phyloP scores from a whole-genome alignment of 2,797 vertebrate genomes.

The Macropus fuliginosus region DNA sequence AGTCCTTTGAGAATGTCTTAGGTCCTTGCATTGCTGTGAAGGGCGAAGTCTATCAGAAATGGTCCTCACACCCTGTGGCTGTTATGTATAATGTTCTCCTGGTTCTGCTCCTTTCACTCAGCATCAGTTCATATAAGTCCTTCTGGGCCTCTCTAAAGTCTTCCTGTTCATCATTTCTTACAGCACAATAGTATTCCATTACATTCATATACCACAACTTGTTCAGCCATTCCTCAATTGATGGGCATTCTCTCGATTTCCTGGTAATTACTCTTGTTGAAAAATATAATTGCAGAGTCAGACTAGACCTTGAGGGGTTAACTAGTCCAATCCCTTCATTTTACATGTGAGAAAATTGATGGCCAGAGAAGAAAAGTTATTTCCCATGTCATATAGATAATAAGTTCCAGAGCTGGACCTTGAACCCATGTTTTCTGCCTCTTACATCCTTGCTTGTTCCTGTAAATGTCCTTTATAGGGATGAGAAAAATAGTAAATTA shows the following conservation, averaged over 20 bases:
- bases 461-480: neutral
- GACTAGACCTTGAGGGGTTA: neutral
- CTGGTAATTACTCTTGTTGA: neutral
- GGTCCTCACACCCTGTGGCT: too few species aligned
- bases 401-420: accelerated
- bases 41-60: too few species aligned
- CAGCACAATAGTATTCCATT: too few species aligned
- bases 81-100: too few species aligned
- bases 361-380: neutral
- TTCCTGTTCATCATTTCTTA: too few species aligned
- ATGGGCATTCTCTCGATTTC: neutral
- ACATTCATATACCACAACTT: too few species aligned
- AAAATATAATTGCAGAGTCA: neutral
- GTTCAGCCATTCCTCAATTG: too few species aligned
- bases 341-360: neutral
- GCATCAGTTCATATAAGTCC: too few species aligned
- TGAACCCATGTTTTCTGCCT: neutral
- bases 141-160: too few species aligned
- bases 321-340: neutral
- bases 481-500: neutral
- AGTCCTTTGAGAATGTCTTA: too few species aligned
- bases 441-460: neutral
- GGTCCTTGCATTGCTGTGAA: too few species aligned
- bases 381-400: neutral
- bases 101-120: too few species aligned